These are phyloP conservation scores for Parasteatoda lunata DNA, from an alignment of 2,888 invertebrate species.

Conservation along the genomic window DNA sequence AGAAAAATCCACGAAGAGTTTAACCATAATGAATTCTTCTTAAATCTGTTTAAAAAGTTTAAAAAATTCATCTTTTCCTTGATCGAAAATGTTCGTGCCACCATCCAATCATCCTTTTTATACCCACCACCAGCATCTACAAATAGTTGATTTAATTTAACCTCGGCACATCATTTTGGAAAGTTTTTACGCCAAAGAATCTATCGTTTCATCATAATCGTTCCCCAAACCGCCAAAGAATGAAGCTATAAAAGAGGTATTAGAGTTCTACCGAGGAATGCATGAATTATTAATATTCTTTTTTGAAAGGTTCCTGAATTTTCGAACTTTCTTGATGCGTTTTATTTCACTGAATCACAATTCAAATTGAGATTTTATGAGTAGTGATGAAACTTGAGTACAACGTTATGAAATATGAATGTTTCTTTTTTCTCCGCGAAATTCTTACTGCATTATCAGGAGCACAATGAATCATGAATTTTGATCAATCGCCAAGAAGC, in stretches of 20 bases:
- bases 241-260: constrained; percentile 24
- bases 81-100: constrained; percentile 29
- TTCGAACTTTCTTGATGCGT: constrained; percentile 1
- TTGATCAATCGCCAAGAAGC: too few relatives aligned
- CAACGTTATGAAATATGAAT: too few relatives aligned
- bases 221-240: background rate
- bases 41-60: too few relatives aligned
- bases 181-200: background rate
- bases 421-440: too few relatives aligned
- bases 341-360: constrained; percentile 6
- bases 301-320: background rate
- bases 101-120: constrained; percentile 2
- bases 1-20: too few relatives aligned
- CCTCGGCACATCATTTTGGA: constrained; percentile 13
- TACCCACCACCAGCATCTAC: too few relatives aligned
- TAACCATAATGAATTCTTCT: too few relatives aligned
- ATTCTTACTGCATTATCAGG: too few relatives aligned
- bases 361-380: constrained; percentile 27
- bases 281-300: constrained; percentile 54
- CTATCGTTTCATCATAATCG: constrained; percentile 38
- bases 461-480: too few relatives aligned
- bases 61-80: background rate
- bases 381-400: background rate
- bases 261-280: constrained; percentile 12
- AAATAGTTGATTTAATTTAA: constrained; percentile 19